Percentiles rank a stretch among this genome's conserved stretches.
Conservation (phyloP, 2,113 vertebrate species). For the Coracopsis vasa region DNA sequence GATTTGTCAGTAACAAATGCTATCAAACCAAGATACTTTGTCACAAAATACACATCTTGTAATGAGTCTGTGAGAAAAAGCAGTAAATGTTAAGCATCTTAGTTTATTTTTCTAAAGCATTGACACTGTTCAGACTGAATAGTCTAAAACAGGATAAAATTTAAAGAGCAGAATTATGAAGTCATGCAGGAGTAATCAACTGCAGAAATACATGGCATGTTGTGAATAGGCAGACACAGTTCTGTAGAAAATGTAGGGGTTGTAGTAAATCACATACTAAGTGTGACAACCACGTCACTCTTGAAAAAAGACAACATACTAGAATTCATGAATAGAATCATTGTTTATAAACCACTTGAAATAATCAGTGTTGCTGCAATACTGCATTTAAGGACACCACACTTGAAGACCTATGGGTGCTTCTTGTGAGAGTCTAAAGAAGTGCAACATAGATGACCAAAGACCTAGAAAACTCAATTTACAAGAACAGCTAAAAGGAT, state of each 20-base stretch:
- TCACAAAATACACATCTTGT: neutral
- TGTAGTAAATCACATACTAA: neutral
- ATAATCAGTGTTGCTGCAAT: neutral
- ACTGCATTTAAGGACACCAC: neutral
- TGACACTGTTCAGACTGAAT: neutral
- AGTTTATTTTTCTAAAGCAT: neutral
- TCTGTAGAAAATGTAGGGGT: neutral
- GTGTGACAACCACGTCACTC: neutral
- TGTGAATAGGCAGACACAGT: neutral
- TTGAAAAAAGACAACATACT: neutral
- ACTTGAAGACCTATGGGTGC: neutral
- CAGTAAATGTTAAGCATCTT: neutral
- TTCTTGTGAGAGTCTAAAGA: neutral
- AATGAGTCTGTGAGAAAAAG: neutral
- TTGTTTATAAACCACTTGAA: neutral
- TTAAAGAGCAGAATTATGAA: neutral
- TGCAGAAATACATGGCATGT: neutral
- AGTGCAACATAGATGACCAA: neutral
- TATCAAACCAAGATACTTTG: neutral
- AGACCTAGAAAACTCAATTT: neutral
- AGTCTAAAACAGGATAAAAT: neutral
- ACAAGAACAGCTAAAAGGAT: neutral
- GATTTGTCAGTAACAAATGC: neutral
- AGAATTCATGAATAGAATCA: neutral
- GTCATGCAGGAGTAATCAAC: neutral